These are phyloP conservation scores for Jordanella pulchra DNA, from an alignment of 2,797 vertebrate species.

Conservation along the genomic window DNA sequence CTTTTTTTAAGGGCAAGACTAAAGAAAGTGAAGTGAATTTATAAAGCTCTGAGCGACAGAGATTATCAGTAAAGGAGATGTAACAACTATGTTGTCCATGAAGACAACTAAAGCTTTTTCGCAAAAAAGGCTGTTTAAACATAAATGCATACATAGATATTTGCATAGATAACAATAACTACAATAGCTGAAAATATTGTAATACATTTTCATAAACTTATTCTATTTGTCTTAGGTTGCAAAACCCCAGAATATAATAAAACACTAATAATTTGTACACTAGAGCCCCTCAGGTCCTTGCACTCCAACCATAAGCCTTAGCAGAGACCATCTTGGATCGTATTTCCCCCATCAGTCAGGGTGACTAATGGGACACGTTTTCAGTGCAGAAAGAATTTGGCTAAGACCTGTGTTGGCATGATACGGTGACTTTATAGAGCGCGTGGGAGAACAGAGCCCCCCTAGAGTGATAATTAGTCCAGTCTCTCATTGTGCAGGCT, in stretches of 20 bases:
- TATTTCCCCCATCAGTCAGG: constrained; percentile 41
- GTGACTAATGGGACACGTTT: constrained; percentile 27
- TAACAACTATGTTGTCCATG: not conserved
- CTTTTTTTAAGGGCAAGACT: not conserved
- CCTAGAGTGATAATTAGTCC: constrained; percentile 74
- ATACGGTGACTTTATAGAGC: constrained; percentile 35
- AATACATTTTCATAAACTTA: not conserved
- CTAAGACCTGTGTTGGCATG: constrained; percentile 47
- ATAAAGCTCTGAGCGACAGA: not conserved
- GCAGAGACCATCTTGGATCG: constrained; percentile 27
- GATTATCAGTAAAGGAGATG: not conserved
- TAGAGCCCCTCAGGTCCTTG: not conserved
- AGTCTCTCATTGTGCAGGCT: constrained; percentile 53
- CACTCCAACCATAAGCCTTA: constrained; percentile 25
- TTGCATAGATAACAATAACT: not conserved
- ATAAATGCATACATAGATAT: not conserved
- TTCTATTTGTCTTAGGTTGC: not conserved
- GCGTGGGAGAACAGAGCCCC: constrained; percentile 59
- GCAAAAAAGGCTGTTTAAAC: not conserved
- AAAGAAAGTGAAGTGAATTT: not conserved
- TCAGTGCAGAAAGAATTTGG: constrained; percentile 43
- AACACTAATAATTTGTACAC: not conserved
- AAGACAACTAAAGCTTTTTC: not conserved
- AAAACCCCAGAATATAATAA: not conserved
- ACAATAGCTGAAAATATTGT: not conserved